Conservation (phyloP, 2,113 vertebrate genomes). For the Lanius collurio region DNA sequence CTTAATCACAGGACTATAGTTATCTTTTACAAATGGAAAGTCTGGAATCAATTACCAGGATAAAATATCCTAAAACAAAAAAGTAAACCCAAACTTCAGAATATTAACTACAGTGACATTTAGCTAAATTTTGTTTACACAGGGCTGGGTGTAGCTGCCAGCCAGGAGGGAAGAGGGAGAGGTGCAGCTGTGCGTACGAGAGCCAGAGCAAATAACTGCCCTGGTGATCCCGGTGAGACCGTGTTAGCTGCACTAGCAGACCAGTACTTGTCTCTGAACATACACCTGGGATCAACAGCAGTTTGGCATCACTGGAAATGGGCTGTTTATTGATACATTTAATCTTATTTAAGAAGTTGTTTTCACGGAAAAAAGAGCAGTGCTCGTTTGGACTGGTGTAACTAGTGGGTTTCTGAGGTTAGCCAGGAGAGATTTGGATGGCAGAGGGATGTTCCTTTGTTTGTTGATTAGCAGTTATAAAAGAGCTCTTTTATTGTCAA, state of each 20-base stretch:
- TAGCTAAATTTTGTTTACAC: background rate
- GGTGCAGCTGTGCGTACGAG: background rate
- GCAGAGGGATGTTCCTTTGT: background rate
- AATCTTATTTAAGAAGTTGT: background rate
- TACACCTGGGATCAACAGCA: background rate
- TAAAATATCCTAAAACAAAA: background rate
- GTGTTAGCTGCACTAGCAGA: rapidly evolving
- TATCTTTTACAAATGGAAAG: background rate
- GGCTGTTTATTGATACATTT: background rate
- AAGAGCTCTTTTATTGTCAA: background rate
- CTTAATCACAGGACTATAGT: background rate
- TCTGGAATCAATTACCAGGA: background rate
- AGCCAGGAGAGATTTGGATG: background rate
- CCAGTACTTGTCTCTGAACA: rapidly evolving
- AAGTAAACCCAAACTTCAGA: background rate
- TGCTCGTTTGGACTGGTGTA: background rate
- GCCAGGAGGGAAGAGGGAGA: background rate
- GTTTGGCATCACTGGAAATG: background rate
- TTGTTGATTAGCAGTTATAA: background rate
- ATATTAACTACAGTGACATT: background rate
- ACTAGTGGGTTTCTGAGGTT: background rate
- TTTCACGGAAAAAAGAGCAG: background rate
- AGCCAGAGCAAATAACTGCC: background rate
- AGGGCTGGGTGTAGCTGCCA: background rate
- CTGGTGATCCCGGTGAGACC: background rate